These are phyloP conservation scores for Chymomyza amoena DNA, from an alignment of 2,888 invertebrate genomes.

Conservation along the genomic window DNA sequence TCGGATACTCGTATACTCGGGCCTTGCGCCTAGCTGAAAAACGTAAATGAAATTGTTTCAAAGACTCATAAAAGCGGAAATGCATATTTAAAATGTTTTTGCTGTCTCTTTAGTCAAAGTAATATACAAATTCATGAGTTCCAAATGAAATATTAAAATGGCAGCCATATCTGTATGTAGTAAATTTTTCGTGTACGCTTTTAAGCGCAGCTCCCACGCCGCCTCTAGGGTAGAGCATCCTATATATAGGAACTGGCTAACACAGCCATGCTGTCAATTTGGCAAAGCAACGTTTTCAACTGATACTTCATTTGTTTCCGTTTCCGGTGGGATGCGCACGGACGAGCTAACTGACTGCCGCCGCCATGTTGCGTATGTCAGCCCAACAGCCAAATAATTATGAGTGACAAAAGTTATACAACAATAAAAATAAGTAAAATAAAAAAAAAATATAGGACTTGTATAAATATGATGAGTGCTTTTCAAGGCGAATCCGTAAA, in stretches of 20 bases:
- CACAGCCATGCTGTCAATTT: background rate
- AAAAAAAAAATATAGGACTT: slow-evolving; percentile 15
- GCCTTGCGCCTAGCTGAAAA: background rate
- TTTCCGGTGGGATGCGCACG: slow-evolving; percentile 51
- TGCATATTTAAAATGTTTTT: slow-evolving; percentile 56
- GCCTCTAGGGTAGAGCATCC: too few species aligned
- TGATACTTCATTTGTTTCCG: slow-evolving; percentile 65
- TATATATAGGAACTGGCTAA: background rate
- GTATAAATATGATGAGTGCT: slow-evolving; percentile 38
- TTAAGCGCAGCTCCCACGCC: background rate
- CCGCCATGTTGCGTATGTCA: slow-evolving; percentile 8
- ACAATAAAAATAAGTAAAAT: slow-evolving; percentile 46
- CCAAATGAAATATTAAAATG: slow-evolving; percentile 64
- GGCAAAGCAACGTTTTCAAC: slow-evolving; percentile 39
- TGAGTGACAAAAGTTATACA: slow-evolving; percentile 71
- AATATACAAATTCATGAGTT: slow-evolving; percentile 65
- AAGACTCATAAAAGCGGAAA: slow-evolving; percentile 42
- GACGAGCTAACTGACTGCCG: background rate
- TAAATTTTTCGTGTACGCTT: background rate
- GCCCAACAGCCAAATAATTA: slow-evolving; percentile 65
- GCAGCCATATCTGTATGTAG: slow-evolving; percentile 42
- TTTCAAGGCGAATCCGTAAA: slow-evolving; percentile 22
- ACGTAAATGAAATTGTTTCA: background rate
- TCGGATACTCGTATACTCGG: background rate
- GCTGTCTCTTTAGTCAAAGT: slow-evolving; percentile 23